phyloP scores from a whole-genome alignment of 2,888 invertebrate species.

The Cryptocephalus moraei region DNA sequence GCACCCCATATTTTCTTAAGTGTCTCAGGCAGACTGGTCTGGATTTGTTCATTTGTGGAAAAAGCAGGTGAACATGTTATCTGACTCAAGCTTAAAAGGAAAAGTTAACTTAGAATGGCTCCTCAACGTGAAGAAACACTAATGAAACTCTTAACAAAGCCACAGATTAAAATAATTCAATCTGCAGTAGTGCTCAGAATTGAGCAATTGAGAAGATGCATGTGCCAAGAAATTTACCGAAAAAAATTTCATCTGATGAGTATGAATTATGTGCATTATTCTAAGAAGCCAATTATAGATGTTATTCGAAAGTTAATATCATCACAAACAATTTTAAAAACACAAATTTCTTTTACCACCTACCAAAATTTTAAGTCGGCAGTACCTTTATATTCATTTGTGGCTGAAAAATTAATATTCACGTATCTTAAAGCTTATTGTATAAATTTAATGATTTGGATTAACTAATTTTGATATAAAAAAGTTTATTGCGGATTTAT shows the following conservation, averaged over 20 bases:
- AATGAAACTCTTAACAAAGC: neutral
- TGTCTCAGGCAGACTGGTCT: constrained; percentile 22
- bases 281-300: constrained; percentile 13
- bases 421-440: constrained; percentile 2
- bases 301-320: constrained; percentile 12
- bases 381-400: constrained; percentile 11
- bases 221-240: too few relatives aligned
- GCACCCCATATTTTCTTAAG: constrained; percentile 23
- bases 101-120: neutral
- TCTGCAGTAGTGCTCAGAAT: too few relatives aligned
- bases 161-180: neutral
- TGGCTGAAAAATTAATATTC: constrained; percentile 16
- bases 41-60: constrained; percentile 22
- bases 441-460: too few relatives aligned
- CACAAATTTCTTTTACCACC: constrained; percentile 15
- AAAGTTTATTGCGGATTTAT: too few relatives aligned
- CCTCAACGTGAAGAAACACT: neutral
- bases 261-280: neutral
- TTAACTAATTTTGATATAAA: too few relatives aligned
- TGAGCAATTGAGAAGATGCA: too few relatives aligned
- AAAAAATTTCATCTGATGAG: too few relatives aligned
- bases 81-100: constrained; percentile 20
- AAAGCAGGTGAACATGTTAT: constrained; percentile 21
- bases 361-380: constrained; percentile 18
- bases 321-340: constrained; percentile 10